Conservation (phyloP, 2,888 invertebrate genomes). For the Euphydryas editha region DNA sequence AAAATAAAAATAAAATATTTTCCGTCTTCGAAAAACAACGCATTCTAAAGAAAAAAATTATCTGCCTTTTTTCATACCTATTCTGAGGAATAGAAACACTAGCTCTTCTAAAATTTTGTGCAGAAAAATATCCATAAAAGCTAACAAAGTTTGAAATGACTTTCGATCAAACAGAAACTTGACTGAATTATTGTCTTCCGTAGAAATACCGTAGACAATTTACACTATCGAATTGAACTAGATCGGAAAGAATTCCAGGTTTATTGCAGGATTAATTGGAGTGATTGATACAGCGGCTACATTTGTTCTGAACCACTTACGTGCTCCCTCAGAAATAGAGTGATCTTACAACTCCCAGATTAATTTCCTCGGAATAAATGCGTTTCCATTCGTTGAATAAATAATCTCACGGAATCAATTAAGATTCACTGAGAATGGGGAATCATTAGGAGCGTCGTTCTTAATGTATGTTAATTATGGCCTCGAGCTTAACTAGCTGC, state of each 20-base stretch:
- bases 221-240: not conserved
- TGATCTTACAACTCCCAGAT: conserved; percentile 4
- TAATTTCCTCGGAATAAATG: conserved; percentile 7
- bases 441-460: not conserved
- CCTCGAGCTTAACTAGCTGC: not conserved
- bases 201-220: not conserved
- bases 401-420: conserved; percentile 9
- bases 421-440: not conserved
- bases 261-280: conserved; percentile 17
- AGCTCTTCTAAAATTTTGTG: not conserved
- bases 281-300: conserved; percentile 22
- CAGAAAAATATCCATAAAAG: not conserved
- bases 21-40: no score
- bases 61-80: no score
- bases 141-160: not conserved
- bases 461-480: conserved; percentile 6
- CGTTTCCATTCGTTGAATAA: conserved; percentile 11
- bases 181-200: not conserved
- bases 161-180: not conserved
- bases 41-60: no score
- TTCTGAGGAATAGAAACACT: no score
- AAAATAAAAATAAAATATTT: no score
- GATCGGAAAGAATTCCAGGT: conserved; percentile 17
- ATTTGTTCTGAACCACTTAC: conserved; percentile 20
- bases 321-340: conserved; percentile 7